These are phyloP conservation scores for Drosophila merina DNA, from an alignment of 2,888 invertebrate species.

Conservation along the genomic window DNA sequence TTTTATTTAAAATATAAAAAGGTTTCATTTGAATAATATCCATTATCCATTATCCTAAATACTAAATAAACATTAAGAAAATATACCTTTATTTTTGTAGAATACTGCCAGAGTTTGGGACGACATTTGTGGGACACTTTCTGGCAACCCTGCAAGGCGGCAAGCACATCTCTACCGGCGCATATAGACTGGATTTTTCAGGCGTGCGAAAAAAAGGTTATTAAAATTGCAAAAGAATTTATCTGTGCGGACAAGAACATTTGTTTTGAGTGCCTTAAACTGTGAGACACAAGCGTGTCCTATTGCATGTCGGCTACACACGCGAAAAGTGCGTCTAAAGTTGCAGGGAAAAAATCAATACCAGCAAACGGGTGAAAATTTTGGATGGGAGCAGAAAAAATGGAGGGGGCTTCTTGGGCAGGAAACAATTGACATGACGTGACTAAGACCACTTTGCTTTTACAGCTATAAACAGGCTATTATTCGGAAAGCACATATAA, in stretches of 20 bases:
- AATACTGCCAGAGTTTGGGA: too few species aligned
- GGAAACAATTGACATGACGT: slow-evolving; percentile 67
- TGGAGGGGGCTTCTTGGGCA: slow-evolving; percentile 57
- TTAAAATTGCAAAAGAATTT: slow-evolving; percentile 37
- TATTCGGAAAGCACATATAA: slow-evolving; percentile 73
- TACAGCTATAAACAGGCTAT: slow-evolving; percentile 71
- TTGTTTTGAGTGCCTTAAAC: not conserved
- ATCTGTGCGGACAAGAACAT: slow-evolving; percentile 10
- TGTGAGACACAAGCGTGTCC: slow-evolving; percentile 13
- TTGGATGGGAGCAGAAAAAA: slow-evolving; percentile 32
- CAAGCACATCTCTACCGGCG: slow-evolving; percentile 56
- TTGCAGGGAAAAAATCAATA: slow-evolving; percentile 63
- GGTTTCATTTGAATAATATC: too few species aligned
- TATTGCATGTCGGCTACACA: slow-evolving; percentile 42
- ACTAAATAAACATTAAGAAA: too few species aligned
- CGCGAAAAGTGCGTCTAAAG: slow-evolving; percentile 47
- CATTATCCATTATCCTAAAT: too few species aligned
- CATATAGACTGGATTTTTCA: slow-evolving; percentile 60
- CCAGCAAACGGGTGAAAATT: slow-evolving; percentile 2
- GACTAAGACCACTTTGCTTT: slow-evolving; percentile 75
- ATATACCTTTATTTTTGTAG: too few species aligned
- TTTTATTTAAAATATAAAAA: too few species aligned
- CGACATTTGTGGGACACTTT: too few species aligned
- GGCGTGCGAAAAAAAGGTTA: slow-evolving; percentile 45
- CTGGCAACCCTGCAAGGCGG: slow-evolving; percentile 1